Base-by-base conservation (phyloP, 2,797 vertebrate species). In the Bothrops alternatus region DNA sequence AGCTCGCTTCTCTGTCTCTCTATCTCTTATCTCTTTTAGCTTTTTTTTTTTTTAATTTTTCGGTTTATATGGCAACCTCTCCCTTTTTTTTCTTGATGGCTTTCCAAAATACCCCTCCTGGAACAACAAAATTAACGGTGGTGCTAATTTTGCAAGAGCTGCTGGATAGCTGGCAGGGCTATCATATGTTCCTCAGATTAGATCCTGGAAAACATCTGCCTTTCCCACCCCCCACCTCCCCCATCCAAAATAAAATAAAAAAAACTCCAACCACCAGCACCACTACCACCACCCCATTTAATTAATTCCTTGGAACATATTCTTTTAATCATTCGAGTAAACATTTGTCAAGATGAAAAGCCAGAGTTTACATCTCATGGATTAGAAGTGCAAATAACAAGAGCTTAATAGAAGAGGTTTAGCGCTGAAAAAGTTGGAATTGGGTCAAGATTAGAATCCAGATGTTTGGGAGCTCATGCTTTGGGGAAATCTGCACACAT, bases 311-410 rank as follows among this genome's bases (percentile, higher is more conserved):
- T 42, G 1, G 88, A 96, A 93, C 55, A 20, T 91, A 90, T 95
- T 94, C 6, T 94, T 96, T 96, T 93, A 96, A 95, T 96, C 93
- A 94, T 96, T 96, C 95, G 93, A 96, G 96, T 93, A 94, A 95
- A 95, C 92, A 93, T 95, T 95, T 95, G 94, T 13, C 87, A 73
- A 94, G 96, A 93, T 92, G 95, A 90, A 91, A 93, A 86, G 96
- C 96, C 94, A 95, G 94, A 86, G 93, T 95, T 85, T 95, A 96
- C 90, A 89, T 91, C 73, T 92, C 93, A 89, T 88, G 94, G 91
- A 94, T 94, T 92, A 87, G 94, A 4, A 65, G 94, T 95, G 95
- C 95, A 95, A 96, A 96, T 96, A 96, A 28, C n/a, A 28, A 37
- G 55, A 56, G 14, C 5, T 50, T 47, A 47, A 28, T 53, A 18